phyloP scores from a whole-genome alignment of 2,888 invertebrate species.

The Melipona bicolor region DNA sequence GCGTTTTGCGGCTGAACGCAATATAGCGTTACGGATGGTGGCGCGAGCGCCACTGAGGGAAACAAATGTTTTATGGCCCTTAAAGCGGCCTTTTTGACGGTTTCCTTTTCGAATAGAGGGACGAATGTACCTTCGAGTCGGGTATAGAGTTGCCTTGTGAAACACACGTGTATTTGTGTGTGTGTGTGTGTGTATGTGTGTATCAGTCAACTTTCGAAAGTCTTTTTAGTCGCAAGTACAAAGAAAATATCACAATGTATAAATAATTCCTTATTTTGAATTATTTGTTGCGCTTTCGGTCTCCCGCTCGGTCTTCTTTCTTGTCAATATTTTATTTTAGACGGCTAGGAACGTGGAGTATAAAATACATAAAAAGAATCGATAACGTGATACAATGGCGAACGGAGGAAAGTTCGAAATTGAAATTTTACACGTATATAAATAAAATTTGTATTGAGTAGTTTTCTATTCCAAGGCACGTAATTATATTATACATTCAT shows the following conservation, averaged over 20 bases:
- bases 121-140: constrained; percentile 40
- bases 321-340: neutral
- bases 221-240: neutral
- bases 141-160: constrained; percentile 40
- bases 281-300: neutral
- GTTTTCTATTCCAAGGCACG: no score
- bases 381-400: neutral
- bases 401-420: no score
- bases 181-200: constrained; percentile 5
- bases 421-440: no score
- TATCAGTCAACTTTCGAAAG: neutral
- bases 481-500: no score
- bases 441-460: no score
- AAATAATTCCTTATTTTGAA: neutral
- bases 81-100: constrained; percentile 78
- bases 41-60: constrained; percentile 72
- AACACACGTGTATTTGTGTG: constrained; percentile 30
- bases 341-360: neutral
- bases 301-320: no score
- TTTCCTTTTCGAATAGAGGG: constrained; percentile 63
- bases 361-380: neutral
- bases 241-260: neutral
- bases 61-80: constrained; percentile 83
- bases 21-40: constrained; percentile 69
- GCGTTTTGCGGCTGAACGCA: constrained; percentile 70